Evolutionary conservation across 1,140 invertebrate species (phyloP).

Genomic region (Heliconius nattereri): DNA sequence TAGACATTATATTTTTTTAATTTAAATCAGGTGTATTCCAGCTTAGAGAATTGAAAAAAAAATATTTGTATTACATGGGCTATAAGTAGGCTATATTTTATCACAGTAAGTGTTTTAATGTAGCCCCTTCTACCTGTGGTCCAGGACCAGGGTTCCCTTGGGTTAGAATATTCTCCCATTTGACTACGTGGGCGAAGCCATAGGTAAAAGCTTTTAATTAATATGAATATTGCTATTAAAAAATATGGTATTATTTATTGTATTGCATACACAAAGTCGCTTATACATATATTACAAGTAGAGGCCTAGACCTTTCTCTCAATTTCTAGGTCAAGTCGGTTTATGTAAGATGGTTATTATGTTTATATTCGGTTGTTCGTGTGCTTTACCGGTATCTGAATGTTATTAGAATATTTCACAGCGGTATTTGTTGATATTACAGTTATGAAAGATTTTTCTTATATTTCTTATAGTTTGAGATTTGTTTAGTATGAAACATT

Average conservation of each 20-base stretch:
- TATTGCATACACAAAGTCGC: neutral
- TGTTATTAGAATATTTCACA: conserved; percentile 12
- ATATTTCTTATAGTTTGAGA: neutral
- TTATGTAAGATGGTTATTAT: conserved; percentile 40
- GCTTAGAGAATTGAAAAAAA: too few species aligned
- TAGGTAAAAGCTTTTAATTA: too few species aligned
- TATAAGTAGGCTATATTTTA: too few species aligned
- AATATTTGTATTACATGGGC: too few species aligned
- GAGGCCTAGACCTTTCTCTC: conserved; percentile 47
- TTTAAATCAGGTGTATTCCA: too few species aligned
- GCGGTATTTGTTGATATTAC: neutral
- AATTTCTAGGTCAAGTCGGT: conserved; percentile 44
- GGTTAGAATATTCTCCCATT: too few species aligned
- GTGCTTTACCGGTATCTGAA: conserved; percentile 13
- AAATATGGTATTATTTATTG: neutral
- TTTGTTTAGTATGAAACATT: neutral
- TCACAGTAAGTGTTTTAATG: too few species aligned
- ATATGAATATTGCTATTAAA: too few species aligned
- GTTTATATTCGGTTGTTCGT: conserved; percentile 26
- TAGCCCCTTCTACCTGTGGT: too few species aligned
- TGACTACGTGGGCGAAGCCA: too few species aligned
- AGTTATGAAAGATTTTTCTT: neutral
- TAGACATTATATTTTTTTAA: too few species aligned
- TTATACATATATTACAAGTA: neutral
- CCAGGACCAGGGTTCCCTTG: too few species aligned